phyloP scores from a whole-genome alignment of 2,797 vertebrate genomes.

The Rousettus madagascariensis region DNA sequence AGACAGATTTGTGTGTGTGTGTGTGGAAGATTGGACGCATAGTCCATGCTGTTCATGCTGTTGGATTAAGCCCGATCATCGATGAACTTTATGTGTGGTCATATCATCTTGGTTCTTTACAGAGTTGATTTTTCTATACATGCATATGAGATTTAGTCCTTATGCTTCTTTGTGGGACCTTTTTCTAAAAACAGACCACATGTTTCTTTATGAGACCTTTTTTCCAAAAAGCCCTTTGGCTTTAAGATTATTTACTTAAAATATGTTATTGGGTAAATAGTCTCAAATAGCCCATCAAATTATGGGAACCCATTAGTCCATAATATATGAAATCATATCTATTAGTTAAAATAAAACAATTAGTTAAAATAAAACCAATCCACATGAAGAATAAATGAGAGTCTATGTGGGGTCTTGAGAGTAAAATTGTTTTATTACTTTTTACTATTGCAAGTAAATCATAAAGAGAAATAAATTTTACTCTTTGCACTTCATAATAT shows the following conservation, averaged over 20 bases:
- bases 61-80: neutral
- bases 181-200: neutral
- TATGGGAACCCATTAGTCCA: neutral
- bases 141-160: neutral
- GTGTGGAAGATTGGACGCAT: neutral
- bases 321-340: neutral
- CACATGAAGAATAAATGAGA: neutral
- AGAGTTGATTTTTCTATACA: neutral
- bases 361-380: neutral
- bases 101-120: neutral
- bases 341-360: neutral
- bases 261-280: neutral
- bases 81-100: neutral
- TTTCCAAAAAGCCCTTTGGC: neutral
- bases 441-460: neutral
- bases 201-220: neutral
- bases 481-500: neutral
- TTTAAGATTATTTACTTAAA: neutral
- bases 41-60: accelerated
- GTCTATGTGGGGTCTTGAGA: neutral
- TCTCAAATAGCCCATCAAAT: neutral
- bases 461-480: neutral
- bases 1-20: neutral
- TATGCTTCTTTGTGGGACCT: neutral
- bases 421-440: neutral